phyloP scores from a whole-genome alignment of 2,113 vertebrate genomes.

The Psophia crepitans region DNA sequence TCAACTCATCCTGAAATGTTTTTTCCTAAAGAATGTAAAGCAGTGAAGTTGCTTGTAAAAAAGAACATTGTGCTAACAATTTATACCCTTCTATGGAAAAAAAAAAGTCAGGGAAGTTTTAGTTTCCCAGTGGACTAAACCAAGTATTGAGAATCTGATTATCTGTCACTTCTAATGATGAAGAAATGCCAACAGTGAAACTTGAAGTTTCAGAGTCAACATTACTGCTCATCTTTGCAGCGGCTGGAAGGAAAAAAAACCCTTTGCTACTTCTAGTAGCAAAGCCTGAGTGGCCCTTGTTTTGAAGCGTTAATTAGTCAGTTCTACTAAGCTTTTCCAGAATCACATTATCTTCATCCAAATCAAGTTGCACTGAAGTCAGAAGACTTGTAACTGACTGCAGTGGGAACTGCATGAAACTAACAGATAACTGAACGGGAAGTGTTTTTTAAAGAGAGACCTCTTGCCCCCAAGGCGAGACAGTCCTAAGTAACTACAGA shows the following conservation, averaged over 20 bases:
- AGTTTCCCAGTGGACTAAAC: neutral
- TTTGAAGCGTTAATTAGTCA: neutral
- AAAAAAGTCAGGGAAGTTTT: neutral
- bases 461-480: neutral
- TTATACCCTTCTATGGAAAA: neutral
- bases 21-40: neutral
- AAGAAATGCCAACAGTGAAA: neutral
- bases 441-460: neutral
- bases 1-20: neutral
- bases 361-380: neutral
- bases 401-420: neutral
- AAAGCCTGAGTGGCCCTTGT: neutral
- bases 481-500: slow-evolving; percentile 10
- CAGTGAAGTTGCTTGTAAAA: neutral
- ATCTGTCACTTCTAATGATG: neutral
- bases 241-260: neutral
- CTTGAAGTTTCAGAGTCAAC: neutral
- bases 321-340: neutral
- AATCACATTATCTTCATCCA: neutral
- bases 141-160: neutral
- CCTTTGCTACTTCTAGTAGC: neutral
- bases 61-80: neutral
- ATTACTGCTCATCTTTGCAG: neutral
- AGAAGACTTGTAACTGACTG: neutral
- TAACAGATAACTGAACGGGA: neutral